Evolutionary conservation across 2,888 invertebrate species (phyloP).

Genomic region (Hypena proboscidalis): DNA sequence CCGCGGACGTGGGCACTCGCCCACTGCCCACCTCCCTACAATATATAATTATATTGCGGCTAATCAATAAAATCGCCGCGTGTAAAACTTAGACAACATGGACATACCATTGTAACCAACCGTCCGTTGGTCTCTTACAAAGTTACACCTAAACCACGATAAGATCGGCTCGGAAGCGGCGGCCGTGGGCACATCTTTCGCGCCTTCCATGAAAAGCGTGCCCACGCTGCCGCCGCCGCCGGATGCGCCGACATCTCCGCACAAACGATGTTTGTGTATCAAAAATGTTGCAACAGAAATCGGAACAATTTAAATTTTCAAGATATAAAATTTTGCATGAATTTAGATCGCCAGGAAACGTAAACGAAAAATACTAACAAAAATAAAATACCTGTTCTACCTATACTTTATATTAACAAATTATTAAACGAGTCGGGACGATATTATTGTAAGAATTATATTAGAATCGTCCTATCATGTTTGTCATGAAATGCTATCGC

Average conservation of each 20-base stretch:
- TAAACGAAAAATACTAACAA: slow-evolving; percentile 76
- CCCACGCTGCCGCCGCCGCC: no score
- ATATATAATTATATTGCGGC: slow-evolving; percentile 75
- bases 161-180: slow-evolving; percentile 30
- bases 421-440: slow-evolving; percentile 81
- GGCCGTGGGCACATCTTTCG: slow-evolving; percentile 41
- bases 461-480: slow-evolving; percentile 80
- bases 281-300: slow-evolving; percentile 59
- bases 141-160: slow-evolving; percentile 34
- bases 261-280: slow-evolving; percentile 46
- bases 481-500: slow-evolving; percentile 69
- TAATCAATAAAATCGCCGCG: slow-evolving; percentile 83
- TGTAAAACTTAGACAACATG: slow-evolving; percentile 71
- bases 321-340: slow-evolving; percentile 62
- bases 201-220: slow-evolving; percentile 40
- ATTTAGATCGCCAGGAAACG: slow-evolving; percentile 67
- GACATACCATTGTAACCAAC: slow-evolving; percentile 62
- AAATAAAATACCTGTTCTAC: slow-evolving; percentile 74
- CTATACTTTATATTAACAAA: slow-evolving; percentile 79
- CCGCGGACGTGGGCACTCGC: no score
- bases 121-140: slow-evolving; percentile 47
- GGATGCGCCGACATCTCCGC: slow-evolving; percentile 37
- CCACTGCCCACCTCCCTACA: slow-evolving; percentile 58
- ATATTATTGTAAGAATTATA: slow-evolving; percentile 85
- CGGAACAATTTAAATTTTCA: slow-evolving; percentile 50